Base-by-base conservation (phyloP, 2,113 vertebrate genomes). In the Coracopsis vasa region DNA sequence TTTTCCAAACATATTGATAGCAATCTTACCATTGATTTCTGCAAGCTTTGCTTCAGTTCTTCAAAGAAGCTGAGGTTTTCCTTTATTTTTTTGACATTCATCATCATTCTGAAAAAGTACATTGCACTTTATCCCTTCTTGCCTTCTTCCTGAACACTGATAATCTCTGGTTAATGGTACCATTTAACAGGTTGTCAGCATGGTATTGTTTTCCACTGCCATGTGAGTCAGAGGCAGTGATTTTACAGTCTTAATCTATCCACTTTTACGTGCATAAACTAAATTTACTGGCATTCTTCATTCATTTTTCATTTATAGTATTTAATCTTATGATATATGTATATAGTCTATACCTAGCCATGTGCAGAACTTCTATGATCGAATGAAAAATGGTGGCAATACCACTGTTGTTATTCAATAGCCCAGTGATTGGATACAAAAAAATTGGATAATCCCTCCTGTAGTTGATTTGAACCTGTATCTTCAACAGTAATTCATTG, bases 21-120 rank as follows among this genome's bases (percentile, higher is more conserved):
- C 58, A 86, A 83, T 83, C 82, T 83, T 86, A 25, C 6, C n/a
- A 90, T 92, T 88, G 86, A 94, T 95, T 92, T 92, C 41, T 42
- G 21, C 27, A 87, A 27, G 13, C 47, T 81, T 91, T 75, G 47
- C 41, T 85, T 88, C 45, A 45, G 53, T 53, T 88, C 86, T 70
- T 94, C 41, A 72, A 62, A 71, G 69, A 25, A 94, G 56, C 80
- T 67, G 65, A 60, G 51, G 9, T 67, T 62, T 94, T 74, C 39
- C 48, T 44, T 75, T 8, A 19, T n/a, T 88, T 86, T 91, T 79
- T 86, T 86, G 2, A 54, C 3, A 54, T 95, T 58, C 11, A 27
- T 86, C 47, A 25, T 74, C 71, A 50, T 89, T 86, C 47, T 64
- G 47, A 50, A 48, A 42, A 81, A 66, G 16, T 53, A 11, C 42